These are phyloP conservation scores for Xanthia togata DNA, from an alignment of 2,888 invertebrate species.

Conservation along the genomic window DNA sequence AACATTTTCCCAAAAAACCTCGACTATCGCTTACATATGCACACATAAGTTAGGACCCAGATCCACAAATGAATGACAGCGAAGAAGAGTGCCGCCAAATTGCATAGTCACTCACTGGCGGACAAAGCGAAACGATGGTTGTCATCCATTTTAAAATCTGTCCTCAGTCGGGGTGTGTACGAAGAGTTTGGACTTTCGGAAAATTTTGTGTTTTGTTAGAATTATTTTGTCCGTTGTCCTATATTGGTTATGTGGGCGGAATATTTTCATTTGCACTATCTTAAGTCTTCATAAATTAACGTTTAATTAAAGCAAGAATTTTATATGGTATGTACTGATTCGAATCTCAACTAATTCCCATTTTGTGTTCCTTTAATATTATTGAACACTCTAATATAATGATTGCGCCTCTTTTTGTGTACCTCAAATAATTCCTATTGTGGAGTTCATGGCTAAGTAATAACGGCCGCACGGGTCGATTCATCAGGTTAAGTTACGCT, in stretches of 20 bases:
- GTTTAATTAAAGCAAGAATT: not conserved
- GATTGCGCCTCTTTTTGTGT: too few species aligned
- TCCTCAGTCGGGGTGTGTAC: constrained; percentile 60
- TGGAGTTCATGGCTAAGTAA: too few species aligned
- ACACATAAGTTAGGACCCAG: constrained; percentile 66
- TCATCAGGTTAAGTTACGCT: too few species aligned
- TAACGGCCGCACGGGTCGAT: too few species aligned
- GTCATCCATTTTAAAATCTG: constrained; percentile 89
- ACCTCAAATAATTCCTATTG: too few species aligned
- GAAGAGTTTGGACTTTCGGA: constrained; percentile 32
- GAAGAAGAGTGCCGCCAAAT: constrained; percentile 77
- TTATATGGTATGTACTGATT: too few species aligned
- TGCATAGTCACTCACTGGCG: constrained; percentile 83
- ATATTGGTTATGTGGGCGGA: not conserved
- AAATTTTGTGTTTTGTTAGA: not conserved
- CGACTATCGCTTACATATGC: constrained; percentile 36
- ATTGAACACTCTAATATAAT: too few species aligned
- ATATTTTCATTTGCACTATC: not conserved
- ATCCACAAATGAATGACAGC: constrained; percentile 71
- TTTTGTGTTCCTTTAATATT: too few species aligned
- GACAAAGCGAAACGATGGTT: constrained; percentile 84
- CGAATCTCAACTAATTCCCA: too few species aligned
- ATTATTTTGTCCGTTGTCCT: not conserved
- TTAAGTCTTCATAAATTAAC: not conserved
- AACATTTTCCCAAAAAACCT: constrained; percentile 25